phyloP scores from a whole-genome alignment of 1,140 invertebrate genomes.

The Orussus abietinus region DNA sequence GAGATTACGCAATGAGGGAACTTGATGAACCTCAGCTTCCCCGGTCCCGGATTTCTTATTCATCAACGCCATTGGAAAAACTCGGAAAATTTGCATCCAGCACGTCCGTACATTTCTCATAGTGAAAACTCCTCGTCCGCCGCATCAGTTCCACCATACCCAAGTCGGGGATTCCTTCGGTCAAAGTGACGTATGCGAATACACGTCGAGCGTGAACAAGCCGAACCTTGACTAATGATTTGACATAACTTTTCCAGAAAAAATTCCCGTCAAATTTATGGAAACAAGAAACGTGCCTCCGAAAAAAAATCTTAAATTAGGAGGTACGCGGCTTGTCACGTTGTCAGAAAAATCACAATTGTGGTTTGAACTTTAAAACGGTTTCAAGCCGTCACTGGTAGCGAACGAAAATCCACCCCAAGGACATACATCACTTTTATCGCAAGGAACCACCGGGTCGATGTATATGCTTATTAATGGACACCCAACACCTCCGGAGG shows the following conservation, averaged over 20 bases:
- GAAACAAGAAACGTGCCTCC: too few relatives aligned
- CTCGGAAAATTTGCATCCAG: constrained; percentile 27
- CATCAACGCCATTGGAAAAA: constrained; percentile 33
- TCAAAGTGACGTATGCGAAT: too few relatives aligned
- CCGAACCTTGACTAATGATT: too few relatives aligned
- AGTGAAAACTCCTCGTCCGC: not conserved
- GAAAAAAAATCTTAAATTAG: too few relatives aligned
- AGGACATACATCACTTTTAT: constrained; percentile 26
- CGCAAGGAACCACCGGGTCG: constrained; percentile 11
- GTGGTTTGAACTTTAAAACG: too few relatives aligned
- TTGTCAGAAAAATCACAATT: too few relatives aligned
- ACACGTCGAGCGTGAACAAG: too few relatives aligned
- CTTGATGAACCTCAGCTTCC: constrained; percentile 29
- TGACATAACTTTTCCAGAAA: too few relatives aligned
- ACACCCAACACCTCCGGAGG: constrained; percentile 1
- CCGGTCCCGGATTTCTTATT: constrained; percentile 30
- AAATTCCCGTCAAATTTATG: too few relatives aligned
- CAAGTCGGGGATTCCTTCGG: not conserved
- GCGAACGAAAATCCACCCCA: too few relatives aligned
- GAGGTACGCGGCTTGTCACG: too few relatives aligned
- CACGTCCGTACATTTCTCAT: constrained; percentile 4
- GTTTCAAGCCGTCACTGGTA: too few relatives aligned
- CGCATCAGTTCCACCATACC: not conserved
- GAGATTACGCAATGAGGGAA: constrained; percentile 27
- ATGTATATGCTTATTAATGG: constrained; percentile 24